A percentile compares a stretch with the other conserved stretches of the same genome.
These are phyloP conservation scores for Pygocentrus nattereri DNA, from an alignment of 2,797 vertebrate species.

Conservation along the genomic window DNA sequence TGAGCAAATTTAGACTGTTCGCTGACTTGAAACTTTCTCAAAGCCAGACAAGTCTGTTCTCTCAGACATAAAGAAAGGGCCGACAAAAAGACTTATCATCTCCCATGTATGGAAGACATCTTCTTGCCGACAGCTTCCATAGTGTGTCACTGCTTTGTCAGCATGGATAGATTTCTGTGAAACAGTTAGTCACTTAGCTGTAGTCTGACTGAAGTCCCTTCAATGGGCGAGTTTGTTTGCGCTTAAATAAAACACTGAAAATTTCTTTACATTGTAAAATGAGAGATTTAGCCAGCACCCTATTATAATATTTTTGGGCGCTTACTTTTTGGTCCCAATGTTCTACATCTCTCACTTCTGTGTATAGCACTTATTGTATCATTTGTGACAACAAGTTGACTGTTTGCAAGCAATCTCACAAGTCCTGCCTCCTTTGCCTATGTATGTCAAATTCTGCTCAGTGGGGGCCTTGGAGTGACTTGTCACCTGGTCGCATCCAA, in stretches of 20 bases:
- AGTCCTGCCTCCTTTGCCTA: too few relatives aligned
- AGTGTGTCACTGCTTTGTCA: neutral
- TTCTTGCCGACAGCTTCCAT: neutral
- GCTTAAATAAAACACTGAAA: neutral
- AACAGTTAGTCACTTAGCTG: neutral
- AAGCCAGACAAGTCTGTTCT: neutral
- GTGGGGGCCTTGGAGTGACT: too few relatives aligned
- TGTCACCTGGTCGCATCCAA: too few relatives aligned
- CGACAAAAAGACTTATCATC: neutral
- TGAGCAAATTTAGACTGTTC: neutral
- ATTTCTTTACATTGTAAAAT: too few relatives aligned
- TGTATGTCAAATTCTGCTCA: too few relatives aligned
- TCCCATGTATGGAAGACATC: neutral
- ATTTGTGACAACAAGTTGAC: too few relatives aligned
- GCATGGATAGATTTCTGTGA: neutral
- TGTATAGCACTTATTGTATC: too few relatives aligned
- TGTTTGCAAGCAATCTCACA: too few relatives aligned
- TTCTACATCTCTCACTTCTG: too few relatives aligned
- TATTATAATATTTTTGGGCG: too few relatives aligned
- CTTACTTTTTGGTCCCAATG: too few relatives aligned
- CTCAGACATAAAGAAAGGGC: neutral
- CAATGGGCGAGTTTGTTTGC: neutral
- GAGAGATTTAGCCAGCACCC: too few relatives aligned
- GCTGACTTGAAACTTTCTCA: neutral
- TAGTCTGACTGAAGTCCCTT: neutral